A percentile compares a stretch with the other conserved stretches of the same genome.
phyloP scores from a whole-genome alignment of 2,113 vertebrate species.

The Guaruba guarouba region DNA sequence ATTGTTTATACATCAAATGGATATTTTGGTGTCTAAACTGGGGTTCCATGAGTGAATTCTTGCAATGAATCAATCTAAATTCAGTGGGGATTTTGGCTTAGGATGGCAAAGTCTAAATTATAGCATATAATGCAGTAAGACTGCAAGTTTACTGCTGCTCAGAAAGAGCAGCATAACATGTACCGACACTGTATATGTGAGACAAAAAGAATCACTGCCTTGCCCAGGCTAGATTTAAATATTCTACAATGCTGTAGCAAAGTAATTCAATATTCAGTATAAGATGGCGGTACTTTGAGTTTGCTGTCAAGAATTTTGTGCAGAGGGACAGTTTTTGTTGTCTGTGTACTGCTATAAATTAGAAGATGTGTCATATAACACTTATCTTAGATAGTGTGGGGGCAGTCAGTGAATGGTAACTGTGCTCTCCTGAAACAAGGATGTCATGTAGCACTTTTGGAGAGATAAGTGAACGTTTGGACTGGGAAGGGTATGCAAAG shows the following conservation, averaged over 20 bases:
- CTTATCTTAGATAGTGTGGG: slow-evolving; percentile 74
- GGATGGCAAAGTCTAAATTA: background rate
- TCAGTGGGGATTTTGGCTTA: background rate
- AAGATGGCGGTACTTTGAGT: background rate
- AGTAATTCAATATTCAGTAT: background rate
- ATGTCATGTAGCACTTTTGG: slow-evolving; percentile 79
- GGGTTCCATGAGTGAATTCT: background rate
- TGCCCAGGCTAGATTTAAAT: background rate
- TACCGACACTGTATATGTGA: background rate
- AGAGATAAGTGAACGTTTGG: slow-evolving; percentile 79
- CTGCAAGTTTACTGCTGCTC: background rate
- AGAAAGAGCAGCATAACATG: background rate
- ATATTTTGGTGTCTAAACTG: background rate
- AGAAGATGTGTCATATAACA: slow-evolving; percentile 73
- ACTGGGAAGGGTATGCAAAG: slow-evolving; percentile 70
- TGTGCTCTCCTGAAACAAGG: slow-evolving; percentile 75
- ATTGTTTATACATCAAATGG: background rate
- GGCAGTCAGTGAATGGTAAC: slow-evolving; percentile 73
- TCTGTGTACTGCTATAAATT: slow-evolving; percentile 26
- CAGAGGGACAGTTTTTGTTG: slow-evolving; percentile 8
- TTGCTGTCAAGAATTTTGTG: slow-evolving; percentile 21
- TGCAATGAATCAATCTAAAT: background rate
- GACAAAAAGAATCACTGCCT: background rate
- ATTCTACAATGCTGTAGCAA: background rate
- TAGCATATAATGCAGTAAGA: background rate